Evolutionary conservation across 2,888 invertebrate species (phyloP), one percentile per base, ranked within the genome.

Genomic region (Sarcophaga carnaria): DNA sequence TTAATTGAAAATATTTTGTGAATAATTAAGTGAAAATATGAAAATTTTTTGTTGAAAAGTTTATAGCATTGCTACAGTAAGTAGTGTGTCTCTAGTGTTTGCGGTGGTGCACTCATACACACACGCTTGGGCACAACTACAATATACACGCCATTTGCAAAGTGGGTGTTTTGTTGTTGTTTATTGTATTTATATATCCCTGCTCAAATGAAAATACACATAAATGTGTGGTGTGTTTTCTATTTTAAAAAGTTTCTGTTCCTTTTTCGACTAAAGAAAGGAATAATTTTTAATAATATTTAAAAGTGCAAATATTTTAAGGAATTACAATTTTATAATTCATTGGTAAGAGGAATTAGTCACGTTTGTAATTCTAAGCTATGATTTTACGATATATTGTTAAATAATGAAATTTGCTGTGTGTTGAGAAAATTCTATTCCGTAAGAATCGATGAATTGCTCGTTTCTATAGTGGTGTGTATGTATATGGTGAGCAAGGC

Each of bases 121-220:
- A 81, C 70, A 75, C 80, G 45, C 64, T 64, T 47, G 45, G n/a
- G 62, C 47, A 69, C n/a, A 66, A 54, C 37, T 4, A 85, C 22
- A 79, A 63, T 59, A 66, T 81, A 84, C 87, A 83, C 87, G 84
- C 87, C 87, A 87, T 84, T 87, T 87, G 84, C 87, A 84, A 87
- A 87, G 87, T 87, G 84, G 84, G 84, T 85, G 77, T 83, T 85
- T 54, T 82, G 79, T 78, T 72, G 80, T 70, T 77, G 70, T 78
- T 82, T 71, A 72, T 72, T 67, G 67, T 72, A 71, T 49, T 71
- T 69, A 62, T 62, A 67, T 82, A 78, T 85, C 76, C 82, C 80
- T 85, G 60, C 54, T 63, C 64, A 62, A 78, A 72, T 77, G 72
- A 60, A 78, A 78, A 67, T 72, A 71, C 47, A 70, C 27, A 79